Conservation (phyloP, 2,113 vertebrate species). For the Turnix velox region DNA sequence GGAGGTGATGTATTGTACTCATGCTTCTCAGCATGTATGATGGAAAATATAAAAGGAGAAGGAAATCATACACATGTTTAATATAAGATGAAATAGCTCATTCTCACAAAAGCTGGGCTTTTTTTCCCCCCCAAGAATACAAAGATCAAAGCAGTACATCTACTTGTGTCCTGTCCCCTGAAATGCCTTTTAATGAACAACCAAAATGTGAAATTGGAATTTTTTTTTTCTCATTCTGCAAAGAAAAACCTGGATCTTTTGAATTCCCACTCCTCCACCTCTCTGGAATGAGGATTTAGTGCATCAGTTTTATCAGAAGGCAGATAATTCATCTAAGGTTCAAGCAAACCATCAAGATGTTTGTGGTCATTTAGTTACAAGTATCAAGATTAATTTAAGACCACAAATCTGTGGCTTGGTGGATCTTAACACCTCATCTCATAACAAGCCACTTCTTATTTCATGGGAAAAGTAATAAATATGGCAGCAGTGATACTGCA, state of each 20-base stretch:
- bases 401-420: neutral
- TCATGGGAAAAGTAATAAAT: neutral
- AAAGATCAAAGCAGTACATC: neutral
- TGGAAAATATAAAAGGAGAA: neutral
- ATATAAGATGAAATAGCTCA: neutral
- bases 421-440: neutral
- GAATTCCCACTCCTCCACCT: neutral
- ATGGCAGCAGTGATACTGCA: neutral
- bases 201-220: neutral
- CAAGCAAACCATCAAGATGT: neutral
- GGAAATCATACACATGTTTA: neutral
- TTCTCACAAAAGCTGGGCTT: neutral
- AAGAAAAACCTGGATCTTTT: neutral
- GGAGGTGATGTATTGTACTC: neutral
- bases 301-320: neutral
- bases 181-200: neutral
- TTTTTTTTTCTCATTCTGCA: neutral
- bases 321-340: neutral
- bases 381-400: neutral
- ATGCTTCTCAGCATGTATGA: neutral
- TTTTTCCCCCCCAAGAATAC: neutral
- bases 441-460: neutral
- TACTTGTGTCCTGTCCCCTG: neutral
- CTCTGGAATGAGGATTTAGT: neutral
- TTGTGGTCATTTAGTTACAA: neutral